Evolutionary conservation across 2,888 invertebrate species (phyloP).

Genomic region (Meta bourneti): DNA sequence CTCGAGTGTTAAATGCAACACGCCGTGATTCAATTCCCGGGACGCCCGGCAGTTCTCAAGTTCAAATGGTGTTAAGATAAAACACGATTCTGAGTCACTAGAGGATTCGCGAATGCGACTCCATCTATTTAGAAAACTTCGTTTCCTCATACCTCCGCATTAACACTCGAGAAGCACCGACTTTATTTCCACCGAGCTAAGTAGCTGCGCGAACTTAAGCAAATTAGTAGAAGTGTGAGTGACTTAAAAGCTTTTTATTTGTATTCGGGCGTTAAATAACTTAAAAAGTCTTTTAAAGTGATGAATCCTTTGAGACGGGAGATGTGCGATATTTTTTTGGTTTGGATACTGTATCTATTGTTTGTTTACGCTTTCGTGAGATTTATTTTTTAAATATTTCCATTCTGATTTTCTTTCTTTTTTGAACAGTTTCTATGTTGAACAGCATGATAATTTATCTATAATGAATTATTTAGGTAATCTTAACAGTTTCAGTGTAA

Average conservation of each 20-base stretch:
- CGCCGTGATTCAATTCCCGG: not conserved
- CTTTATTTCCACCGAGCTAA: conserved; percentile 2
- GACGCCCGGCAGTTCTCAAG: not conserved
- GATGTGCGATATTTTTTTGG: not conserved
- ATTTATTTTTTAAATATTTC: not conserved
- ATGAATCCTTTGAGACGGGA: not conserved
- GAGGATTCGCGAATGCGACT: conserved; percentile 16
- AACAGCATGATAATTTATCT: too few species aligned
- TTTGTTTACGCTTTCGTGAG: not conserved
- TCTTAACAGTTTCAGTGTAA: too few species aligned
- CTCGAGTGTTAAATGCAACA: not conserved
- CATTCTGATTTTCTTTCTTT: too few species aligned
- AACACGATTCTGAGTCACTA: conserved; percentile 16
- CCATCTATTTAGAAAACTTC: conserved; percentile 13
- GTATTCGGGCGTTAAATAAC: not conserved
- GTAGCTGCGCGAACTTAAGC: conserved; percentile 48
- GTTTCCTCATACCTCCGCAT: not conserved
- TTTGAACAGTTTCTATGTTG: too few species aligned
- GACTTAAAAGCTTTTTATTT: conserved; percentile 64
- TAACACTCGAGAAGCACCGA: not conserved
- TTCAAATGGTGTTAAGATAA: conserved; percentile 7
- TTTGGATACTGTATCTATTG: not conserved
- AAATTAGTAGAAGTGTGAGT: conserved; percentile 54
- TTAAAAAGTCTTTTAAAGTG: not conserved
- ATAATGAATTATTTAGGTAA: too few species aligned